A percentile compares a stretch with the other conserved stretches of the same genome.
Conservation (phyloP, 2,113 vertebrate species). For the Trinectes maculatus region DNA sequence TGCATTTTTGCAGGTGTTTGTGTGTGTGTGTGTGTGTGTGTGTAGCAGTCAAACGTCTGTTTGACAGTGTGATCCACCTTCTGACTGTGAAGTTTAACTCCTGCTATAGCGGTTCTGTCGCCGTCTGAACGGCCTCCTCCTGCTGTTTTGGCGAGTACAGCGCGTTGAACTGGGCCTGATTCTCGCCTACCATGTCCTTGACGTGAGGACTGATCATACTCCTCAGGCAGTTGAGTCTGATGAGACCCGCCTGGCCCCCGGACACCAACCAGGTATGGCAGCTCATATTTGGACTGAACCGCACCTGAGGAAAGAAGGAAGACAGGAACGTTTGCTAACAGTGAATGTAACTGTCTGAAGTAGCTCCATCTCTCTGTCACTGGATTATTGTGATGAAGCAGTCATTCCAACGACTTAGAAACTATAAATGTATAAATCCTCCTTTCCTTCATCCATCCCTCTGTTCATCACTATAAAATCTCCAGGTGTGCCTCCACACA, state of each 20-base stretch:
- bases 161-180: slow-evolving; percentile 78
- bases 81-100: not conserved
- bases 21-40: not conserved
- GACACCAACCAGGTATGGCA: slow-evolving; percentile 88
- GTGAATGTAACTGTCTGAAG: no score
- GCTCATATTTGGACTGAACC: slow-evolving; percentile 93
- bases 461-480: slow-evolving; percentile 46
- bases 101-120: slow-evolving; percentile 43
- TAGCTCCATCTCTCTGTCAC: no score
- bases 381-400: no score
- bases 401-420: no score
- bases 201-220: slow-evolving; percentile 75
- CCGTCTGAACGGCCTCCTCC: slow-evolving; percentile 14
- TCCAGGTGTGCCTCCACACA: not conserved
- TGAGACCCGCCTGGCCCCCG: slow-evolving; percentile 88
- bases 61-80: slow-evolving; percentile 6
- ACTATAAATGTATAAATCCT: not conserved
- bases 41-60: not conserved
- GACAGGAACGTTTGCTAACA: no score
- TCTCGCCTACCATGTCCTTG: slow-evolving; percentile 72
- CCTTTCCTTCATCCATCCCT: slow-evolving; percentile 4
- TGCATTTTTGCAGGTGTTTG: not conserved
- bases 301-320: slow-evolving; percentile 81
- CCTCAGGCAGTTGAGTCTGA: slow-evolving; percentile 86
- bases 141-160: slow-evolving; percentile 55